Evolutionary conservation across 2,797 vertebrate genomes (phyloP).

Genomic region (Syncerus caffer): DNA sequence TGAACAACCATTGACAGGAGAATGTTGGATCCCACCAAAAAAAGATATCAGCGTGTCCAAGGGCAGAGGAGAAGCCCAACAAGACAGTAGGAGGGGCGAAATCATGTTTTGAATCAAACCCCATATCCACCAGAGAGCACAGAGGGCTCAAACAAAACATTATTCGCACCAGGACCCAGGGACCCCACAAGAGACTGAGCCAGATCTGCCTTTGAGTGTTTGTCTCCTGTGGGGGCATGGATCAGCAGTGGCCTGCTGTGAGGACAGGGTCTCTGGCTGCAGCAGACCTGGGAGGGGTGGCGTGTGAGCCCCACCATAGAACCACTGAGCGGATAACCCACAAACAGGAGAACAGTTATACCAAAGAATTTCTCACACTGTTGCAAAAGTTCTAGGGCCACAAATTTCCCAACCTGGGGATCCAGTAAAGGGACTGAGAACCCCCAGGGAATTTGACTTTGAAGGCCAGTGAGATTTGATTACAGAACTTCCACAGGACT

Average conservation of each 20-base stretch:
- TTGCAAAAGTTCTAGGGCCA: not conserved
- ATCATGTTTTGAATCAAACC: not conserved
- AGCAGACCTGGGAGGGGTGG: not conserved
- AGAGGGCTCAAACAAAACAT: not conserved
- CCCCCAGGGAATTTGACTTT: not conserved
- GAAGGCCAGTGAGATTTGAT: not conserved
- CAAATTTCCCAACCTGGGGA: not conserved
- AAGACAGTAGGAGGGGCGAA: not conserved
- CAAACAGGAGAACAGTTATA: not conserved
- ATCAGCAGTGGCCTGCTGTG: not conserved
- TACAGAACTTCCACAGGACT: not conserved
- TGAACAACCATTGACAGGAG: not conserved
- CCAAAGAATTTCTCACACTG: not conserved
- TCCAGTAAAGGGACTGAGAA: not conserved
- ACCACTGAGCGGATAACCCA: not conserved
- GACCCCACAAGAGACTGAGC: not conserved
- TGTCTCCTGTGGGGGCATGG: not conserved
- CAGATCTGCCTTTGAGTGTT: not conserved
- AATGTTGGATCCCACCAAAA: not conserved
- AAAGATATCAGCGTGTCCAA: rapidly evolving
- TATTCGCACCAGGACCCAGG: not conserved
- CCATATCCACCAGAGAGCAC: not conserved
- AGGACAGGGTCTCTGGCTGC: not conserved
- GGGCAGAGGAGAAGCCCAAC: not conserved
- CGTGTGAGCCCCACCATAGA: not conserved